phyloP scores from a whole-genome alignment of 2,888 invertebrate genomes.

The Drosophila rubida region DNA sequence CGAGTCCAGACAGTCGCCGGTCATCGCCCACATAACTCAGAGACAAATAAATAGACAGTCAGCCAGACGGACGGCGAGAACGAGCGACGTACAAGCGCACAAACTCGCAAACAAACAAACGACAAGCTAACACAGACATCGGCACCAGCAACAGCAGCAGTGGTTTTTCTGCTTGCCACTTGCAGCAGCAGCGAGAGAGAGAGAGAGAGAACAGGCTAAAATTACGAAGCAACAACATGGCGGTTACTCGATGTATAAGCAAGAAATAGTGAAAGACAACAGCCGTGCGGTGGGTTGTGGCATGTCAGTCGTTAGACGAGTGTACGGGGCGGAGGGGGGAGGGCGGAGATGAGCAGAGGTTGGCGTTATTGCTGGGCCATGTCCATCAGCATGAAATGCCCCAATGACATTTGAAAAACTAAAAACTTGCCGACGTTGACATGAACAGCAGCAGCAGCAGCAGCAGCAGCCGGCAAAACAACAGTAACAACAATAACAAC shows the following conservation, averaged over 20 bases:
- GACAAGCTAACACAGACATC: conserved; percentile 50
- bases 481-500: conserved; percentile 21
- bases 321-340: neutral
- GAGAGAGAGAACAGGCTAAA: conserved; percentile 30
- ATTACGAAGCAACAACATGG: conserved; percentile 66
- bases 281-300: conserved; percentile 3
- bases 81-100: conserved; percentile 14
- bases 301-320: neutral
- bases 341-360: neutral
- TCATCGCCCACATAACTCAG: conserved; percentile 68
- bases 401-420: conserved; percentile 78
- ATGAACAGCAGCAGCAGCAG: conserved; percentile 48
- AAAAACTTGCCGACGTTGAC: conserved; percentile 71
- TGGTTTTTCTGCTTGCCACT: conserved; percentile 15
- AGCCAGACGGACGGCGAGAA: conserved; percentile 18
- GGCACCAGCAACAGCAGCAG: conserved; percentile 14
- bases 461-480: conserved; percentile 41
- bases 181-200: neutral
- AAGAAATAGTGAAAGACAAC: conserved; percentile 27
- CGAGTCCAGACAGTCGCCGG: conserved; percentile 63
- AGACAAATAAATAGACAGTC: conserved; percentile 43
- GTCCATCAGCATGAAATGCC: conserved; percentile 76
- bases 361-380: conserved; percentile 47
- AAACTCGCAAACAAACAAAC: conserved; percentile 45
- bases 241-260: conserved; percentile 42